These are phyloP conservation scores for Hirudinaria manillensis DNA, from an alignment of 2,888 invertebrate genomes.

Conservation along the genomic window DNA sequence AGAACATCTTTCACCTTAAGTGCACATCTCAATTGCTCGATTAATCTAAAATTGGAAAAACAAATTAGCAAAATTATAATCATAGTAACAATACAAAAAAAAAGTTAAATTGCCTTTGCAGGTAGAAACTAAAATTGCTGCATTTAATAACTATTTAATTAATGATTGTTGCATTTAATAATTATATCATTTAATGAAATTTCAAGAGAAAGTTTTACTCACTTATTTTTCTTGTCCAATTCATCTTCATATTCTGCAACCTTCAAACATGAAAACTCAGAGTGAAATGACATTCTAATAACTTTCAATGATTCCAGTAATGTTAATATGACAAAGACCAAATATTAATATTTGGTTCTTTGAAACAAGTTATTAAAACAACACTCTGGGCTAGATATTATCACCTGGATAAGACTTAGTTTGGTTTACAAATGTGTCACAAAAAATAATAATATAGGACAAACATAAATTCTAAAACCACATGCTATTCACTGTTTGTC, in stretches of 20 bases:
- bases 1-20: constrained; percentile 40
- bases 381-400: too few relatives aligned
- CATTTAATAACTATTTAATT: not conserved
- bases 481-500: not conserved
- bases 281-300: not conserved
- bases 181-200: not conserved
- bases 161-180: not conserved
- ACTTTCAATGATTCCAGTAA: not conserved
- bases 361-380: too few relatives aligned
- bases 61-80: not conserved
- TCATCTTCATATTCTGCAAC: constrained; percentile 12
- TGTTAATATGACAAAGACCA: too few relatives aligned
- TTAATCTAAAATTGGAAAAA: constrained; percentile 31
- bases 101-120: not conserved
- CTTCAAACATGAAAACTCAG: not conserved
- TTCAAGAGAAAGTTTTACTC: not conserved
- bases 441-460: not conserved
- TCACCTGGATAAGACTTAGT: too few relatives aligned
- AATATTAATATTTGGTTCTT: too few relatives aligned
- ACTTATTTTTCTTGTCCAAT: constrained; percentile 21
- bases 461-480: not conserved
- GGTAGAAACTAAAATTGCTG: not conserved
- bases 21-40: constrained; percentile 36
- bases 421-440: too few relatives aligned
- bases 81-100: not conserved